Evolutionary conservation across 2,113 vertebrate species (phyloP), one percentile per base, ranked within the genome.

Genomic region (Mirounga angustirostris): DNA sequence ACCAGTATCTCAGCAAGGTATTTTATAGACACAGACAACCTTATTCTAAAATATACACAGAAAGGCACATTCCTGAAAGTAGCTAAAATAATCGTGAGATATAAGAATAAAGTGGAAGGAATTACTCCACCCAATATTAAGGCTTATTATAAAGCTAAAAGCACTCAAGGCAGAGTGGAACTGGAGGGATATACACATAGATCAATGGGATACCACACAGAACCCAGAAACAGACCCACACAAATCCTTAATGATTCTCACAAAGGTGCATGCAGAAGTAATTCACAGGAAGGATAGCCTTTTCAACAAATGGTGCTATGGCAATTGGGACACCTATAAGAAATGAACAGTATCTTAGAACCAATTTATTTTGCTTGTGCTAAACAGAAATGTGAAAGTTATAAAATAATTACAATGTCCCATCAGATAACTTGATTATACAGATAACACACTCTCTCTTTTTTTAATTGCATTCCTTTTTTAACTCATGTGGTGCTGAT

Each of bases 41-140:
- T 84, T 82, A 85, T 58, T 36, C 28, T 91, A 79, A 67, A 85
- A 95, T 69, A 59, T 79, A 58, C 24, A 91, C 0, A 46, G 12
- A 79, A 85, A 82, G 36, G 5, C 26, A 95, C 33, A 79, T 24
- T 50, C 14, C 33, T 40, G 76, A 28, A 91, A 46, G 83, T 5
- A 67, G 50, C 21, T 83, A 14, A 90, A 91, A 76, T 36, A 84
- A 67, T 78, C 50, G 58, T 86, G 52, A 7, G 30, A 91, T 69
- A 86, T 79, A 79, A 50, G 40, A 86, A 93, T 71, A 63, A n/a
- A 91, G 73, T 59, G 24, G 40, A 43, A 95, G 18, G 61, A 91
- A 36, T 69, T 65, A 54, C 43, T 89, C 26, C 82, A 54, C 28
- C 28, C 54, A 76, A 54, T 36, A 85, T 12, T 54, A 86, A 54